Evolutionary conservation across 1,140 invertebrate genomes (phyloP).

Genomic region (Hyles vespertilio): DNA sequence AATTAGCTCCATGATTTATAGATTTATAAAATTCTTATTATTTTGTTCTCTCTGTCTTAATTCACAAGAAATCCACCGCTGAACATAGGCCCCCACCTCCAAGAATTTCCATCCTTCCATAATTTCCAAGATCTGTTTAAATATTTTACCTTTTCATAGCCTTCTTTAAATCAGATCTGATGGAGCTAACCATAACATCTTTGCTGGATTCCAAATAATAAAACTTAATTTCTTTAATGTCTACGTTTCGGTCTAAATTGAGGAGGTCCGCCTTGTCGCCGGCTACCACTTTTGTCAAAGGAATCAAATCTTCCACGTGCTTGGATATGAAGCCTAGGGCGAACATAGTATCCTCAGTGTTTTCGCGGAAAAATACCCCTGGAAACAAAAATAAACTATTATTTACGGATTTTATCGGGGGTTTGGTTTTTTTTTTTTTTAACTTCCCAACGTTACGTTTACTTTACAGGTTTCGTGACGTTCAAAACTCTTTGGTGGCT

Average conservation of each 20-base stretch:
- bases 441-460: too few species aligned
- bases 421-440: too few species aligned
- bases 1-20: too few species aligned
- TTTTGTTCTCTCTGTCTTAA: too few species aligned
- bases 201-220: slow-evolving; percentile 86
- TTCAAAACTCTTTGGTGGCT: too few species aligned
- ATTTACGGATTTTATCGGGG: too few species aligned
- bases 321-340: slow-evolving; percentile 58
- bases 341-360: slow-evolving; percentile 47
- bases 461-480: too few species aligned
- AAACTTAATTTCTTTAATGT: slow-evolving; percentile 79
- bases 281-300: slow-evolving; percentile 45
- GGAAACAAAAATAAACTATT: slow-evolving; percentile 1
- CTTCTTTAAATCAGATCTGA: slow-evolving; percentile 81
- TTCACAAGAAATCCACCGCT: too few species aligned
- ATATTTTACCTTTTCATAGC: slow-evolving; percentile 79
- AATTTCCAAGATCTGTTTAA: too few species aligned
- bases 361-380: slow-evolving; percentile 45
- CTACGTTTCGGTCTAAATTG: slow-evolving; percentile 41
- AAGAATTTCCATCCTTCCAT: too few species aligned
- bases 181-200: slow-evolving; percentile 81
- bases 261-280: slow-evolving; percentile 43
- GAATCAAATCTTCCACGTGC: slow-evolving; percentile 50
- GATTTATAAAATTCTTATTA: too few species aligned
- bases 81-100: too few species aligned